A percentile compares a stretch with the other conserved stretches of the same genome.
Evolutionary conservation across 1,140 invertebrate species (phyloP).

Genomic region (Atta texana): DNA sequence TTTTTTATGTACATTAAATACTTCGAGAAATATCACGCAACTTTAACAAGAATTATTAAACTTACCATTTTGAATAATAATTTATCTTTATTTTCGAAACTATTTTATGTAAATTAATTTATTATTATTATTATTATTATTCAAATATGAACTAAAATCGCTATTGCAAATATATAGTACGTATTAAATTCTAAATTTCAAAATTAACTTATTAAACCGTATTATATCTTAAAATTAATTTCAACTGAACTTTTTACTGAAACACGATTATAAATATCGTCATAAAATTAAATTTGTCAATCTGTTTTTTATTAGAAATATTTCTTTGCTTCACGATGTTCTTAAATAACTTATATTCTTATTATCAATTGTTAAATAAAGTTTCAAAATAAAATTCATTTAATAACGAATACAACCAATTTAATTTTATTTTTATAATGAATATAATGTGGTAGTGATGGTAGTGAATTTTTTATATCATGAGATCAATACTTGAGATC

Average conservation of each 20-base stretch:
- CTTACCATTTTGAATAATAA: not conserved
- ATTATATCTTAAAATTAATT: not conserved
- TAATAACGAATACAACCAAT: not conserved
- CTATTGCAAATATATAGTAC: not conserved
- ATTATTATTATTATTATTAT: not conserved
- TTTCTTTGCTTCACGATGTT: not conserved
- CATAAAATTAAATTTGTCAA: not conserved
- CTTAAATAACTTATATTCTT: not conserved
- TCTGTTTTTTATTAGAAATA: not conserved
- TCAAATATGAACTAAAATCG: not conserved
- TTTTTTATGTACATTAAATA: slow-evolving; percentile 26
- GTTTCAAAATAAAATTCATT: not conserved
- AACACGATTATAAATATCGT: not conserved
- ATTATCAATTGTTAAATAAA: not conserved
- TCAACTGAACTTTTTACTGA: not conserved
- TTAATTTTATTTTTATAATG: not conserved
- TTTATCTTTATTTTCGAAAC: not conserved
- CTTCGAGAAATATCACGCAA: not conserved
- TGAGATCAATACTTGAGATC: not conserved
- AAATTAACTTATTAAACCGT: not conserved
- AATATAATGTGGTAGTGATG: not conserved
- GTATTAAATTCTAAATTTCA: not conserved
- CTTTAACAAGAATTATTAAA: slow-evolving; percentile 5
- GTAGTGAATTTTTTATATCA: slow-evolving; percentile 9
- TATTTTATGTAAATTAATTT: not conserved